Evolutionary conservation across 1,140 invertebrate genomes (phyloP).

Genomic region (Cecropterus lyciades): DNA sequence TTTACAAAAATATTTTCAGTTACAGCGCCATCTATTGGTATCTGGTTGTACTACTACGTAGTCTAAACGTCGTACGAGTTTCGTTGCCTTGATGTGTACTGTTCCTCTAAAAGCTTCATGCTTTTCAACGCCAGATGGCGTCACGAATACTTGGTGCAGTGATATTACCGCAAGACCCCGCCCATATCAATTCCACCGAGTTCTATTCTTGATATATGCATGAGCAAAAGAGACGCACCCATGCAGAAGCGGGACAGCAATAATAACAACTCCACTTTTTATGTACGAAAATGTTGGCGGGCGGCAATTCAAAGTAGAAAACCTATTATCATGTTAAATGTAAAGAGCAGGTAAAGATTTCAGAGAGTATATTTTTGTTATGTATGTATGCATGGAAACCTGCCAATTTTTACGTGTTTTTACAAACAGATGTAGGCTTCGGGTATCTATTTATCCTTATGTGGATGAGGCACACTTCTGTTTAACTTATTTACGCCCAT

Average conservation of each 20-base stretch:
- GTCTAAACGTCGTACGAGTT: neutral
- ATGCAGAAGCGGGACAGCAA: constrained; percentile 16
- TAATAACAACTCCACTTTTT: constrained; percentile 36
- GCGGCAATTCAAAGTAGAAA: constrained; percentile 13
- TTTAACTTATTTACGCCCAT: neutral
- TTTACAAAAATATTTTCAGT: neutral
- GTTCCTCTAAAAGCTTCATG: constrained; percentile 6
- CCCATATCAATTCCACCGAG: constrained; percentile 38
- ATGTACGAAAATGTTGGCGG: constrained; percentile 21
- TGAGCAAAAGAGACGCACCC: constrained; percentile 29
- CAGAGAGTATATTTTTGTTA: neutral
- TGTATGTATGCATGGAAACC: neutral
- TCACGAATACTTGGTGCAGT: constrained; percentile 16
- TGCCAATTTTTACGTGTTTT: constrained; percentile 19
- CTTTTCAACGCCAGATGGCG: constrained; percentile 33
- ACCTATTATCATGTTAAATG: constrained; percentile 1
- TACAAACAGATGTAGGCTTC: neutral
- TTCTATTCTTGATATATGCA: constrained; percentile 26
- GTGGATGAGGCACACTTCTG: neutral
- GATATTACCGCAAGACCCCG: constrained; percentile 37
- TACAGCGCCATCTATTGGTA: constrained; percentile 43
- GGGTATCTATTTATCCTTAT: neutral
- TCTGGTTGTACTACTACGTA: constrained; percentile 24
- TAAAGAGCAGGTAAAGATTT: neutral
- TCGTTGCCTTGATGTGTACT: neutral